Base-by-base conservation (phyloP, 2,797 vertebrate genomes). In the Argyrosomus regius region DNA sequence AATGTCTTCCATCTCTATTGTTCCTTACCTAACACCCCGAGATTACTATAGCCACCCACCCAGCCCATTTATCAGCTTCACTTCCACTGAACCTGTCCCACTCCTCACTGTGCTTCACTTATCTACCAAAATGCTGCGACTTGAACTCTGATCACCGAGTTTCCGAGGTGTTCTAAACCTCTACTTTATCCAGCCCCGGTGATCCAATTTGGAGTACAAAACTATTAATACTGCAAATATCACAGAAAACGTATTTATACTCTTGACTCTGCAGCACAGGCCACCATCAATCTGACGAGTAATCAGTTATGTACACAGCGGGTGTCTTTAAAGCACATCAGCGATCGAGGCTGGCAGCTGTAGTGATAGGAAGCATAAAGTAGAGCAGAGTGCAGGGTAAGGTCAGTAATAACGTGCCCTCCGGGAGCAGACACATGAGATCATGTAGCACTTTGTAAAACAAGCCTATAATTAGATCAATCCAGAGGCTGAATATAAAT, bases 391-490 rank as follows among this genome's bases (percentile, higher is more conserved):
- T 56, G 72, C 64, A 86, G 31, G 22, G 24, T 48, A 46, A 58
- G 75, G 74, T 78, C 81, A 86, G 61, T 61, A 53, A 66, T 64
- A 78, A 81, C 74, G 73, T 54, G 41, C 50, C 56, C 75, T 78
- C 60, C 72, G 76, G 60, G 58, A 79, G 64, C 53, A 70, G 49
- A 83, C 59, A 71, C 54, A 64, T 28, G 53, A 57, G 22, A 72
- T 79, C 58, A 78, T 64, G 70, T 31, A 39, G 77, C 68, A 68
- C 66, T 54, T 53, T 73, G 60, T 65, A 58, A 78, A 72, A 77
- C 41, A 73, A 53, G 54, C 24, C 31, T 75, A 74, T 69, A 69
- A 86, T 86, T 72, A 83, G 57, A 85, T 87, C 31, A 75, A 58
- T 85, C 60, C 70, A 71, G 43, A 80, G 41, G 31, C 45, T 57